A percentile compares a stretch with the other conserved stretches of the same genome.
These are phyloP conservation scores for Gryon sp. DNA, from an alignment of 1,140 invertebrate species.

Conservation along the genomic window DNA sequence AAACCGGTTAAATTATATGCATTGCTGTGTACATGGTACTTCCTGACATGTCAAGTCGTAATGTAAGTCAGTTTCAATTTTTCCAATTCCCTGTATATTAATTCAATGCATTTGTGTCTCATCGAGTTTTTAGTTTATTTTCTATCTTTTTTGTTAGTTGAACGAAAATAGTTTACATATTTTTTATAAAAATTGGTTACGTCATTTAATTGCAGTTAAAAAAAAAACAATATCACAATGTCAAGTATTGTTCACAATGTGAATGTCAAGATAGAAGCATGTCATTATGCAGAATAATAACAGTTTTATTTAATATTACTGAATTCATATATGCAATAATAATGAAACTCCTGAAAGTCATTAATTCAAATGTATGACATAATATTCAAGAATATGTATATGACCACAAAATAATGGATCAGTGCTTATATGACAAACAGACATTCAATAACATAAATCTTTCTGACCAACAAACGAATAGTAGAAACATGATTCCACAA, in stretches of 20 bases:
- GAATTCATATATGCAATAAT: too few relatives aligned
- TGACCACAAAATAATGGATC: conserved; percentile 3
- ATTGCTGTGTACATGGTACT: conserved; percentile 28
- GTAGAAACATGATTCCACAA: conserved; percentile 25
- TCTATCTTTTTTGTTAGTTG: too few relatives aligned
- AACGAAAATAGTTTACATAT: too few relatives aligned
- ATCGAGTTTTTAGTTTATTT: too few relatives aligned
- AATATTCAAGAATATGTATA: conserved; percentile 17
- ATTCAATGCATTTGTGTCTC: not conserved
- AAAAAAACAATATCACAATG: too few relatives aligned
- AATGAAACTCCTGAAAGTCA: not conserved
- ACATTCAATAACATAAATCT: conserved; percentile 17
- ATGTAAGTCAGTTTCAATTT: conserved; percentile 34
- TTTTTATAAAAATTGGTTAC: too few relatives aligned
- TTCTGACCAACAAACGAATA: conserved; percentile 28
- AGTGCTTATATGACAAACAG: conserved; percentile 30
- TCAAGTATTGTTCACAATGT: too few relatives aligned
- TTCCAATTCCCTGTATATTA: conserved; percentile 12
- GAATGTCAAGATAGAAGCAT: too few relatives aligned
- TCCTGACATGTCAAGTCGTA: conserved; percentile 35
- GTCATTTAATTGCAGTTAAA: too few relatives aligned
- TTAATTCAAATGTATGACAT: conserved; percentile 12
- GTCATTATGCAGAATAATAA: too few relatives aligned
- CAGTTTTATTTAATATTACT: too few relatives aligned
- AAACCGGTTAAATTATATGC: conserved; percentile 49